Evolutionary conservation across 2,113 vertebrate species (phyloP), one percentile per base, ranked within the genome.

Genomic region (Eolophus roseicapilla): DNA sequence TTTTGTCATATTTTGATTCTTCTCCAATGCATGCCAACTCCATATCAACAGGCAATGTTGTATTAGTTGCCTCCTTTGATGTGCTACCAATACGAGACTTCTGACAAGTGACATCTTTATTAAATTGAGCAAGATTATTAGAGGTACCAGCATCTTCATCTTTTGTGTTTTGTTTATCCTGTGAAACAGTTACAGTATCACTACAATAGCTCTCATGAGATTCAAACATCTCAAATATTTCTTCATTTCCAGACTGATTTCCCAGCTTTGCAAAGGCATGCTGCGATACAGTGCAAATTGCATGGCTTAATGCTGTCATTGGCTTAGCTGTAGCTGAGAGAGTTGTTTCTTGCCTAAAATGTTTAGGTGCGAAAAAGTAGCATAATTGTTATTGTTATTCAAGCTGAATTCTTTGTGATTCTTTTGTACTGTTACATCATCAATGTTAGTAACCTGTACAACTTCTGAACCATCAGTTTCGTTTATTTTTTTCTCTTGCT

Each of bases 351-450:
- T 95, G 92, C 50, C 82, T 90, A 73, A 85, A 64, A 91, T 82
- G 69, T 87, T 97, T 87, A 17, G 43, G 73, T 93, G 69, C 14
- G 80, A 86, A 52, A 80, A 90, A 79, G 78, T 75, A 49, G 92
- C 24, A 27, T 96, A 65, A 86, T 97, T 97, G 76, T 99, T 99
- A 33, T 99, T 99, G 95, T 92, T 98, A 94, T 98, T 98, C 44
- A 96, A 92, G 69, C 82, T 96, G 64, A 53, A 79, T 59, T 97
- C 93, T 84, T 92, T 95, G 49, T 63, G 53, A 88, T 88, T 94
- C 68, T 89, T 96, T 85, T 90, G 94, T 68, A 94, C 49, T 44
- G 59, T 73, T 46, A 97, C 95, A 46, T 95, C 97, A 64, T 97
- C 96, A 73, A 97, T 95, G 84, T 97, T 97, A 53, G 97, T 95